A percentile compares a stretch with the other conserved stretches of the same genome.
phyloP scores from a whole-genome alignment of 2,888 invertebrate genomes.

The Morinoia aosen region DNA sequence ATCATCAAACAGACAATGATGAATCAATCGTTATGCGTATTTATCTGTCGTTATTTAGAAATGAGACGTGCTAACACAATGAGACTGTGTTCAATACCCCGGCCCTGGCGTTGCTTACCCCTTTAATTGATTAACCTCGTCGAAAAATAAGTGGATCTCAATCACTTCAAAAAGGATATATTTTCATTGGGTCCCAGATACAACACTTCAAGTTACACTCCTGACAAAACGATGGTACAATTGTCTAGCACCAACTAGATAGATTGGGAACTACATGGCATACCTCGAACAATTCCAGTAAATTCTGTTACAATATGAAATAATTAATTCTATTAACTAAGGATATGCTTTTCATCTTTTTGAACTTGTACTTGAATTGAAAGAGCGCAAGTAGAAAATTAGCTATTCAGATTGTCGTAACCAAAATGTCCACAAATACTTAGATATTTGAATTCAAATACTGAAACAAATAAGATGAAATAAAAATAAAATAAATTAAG shows the following conservation, averaged over 20 bases:
- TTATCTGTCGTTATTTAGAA: too few relatives aligned
- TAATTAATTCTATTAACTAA: not conserved
- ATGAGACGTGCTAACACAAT: too few relatives aligned
- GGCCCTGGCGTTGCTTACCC: too few relatives aligned
- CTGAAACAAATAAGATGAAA: too few relatives aligned
- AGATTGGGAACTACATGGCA: not conserved
- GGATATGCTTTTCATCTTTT: not conserved
- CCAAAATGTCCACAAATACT: too few relatives aligned
- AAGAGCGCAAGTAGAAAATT: not conserved
- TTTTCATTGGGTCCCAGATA: not conserved
- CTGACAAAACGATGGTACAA: not conserved
- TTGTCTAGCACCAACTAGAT: not conserved
- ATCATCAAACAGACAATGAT: too few relatives aligned
- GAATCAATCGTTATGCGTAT: too few relatives aligned
- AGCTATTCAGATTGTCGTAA: not conserved
- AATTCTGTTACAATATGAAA: not conserved
- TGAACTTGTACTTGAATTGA: not conserved
- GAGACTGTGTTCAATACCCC: too few relatives aligned
- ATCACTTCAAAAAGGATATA: not conserved
- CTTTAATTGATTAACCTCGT: too few relatives aligned
- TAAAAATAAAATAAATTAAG: too few relatives aligned
- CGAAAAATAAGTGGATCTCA: too few relatives aligned
- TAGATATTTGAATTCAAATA: too few relatives aligned
- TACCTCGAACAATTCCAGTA: not conserved
- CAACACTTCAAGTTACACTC: not conserved